Conservation (phyloP, 2,888 invertebrate genomes). For the Synergus itoensis region DNA sequence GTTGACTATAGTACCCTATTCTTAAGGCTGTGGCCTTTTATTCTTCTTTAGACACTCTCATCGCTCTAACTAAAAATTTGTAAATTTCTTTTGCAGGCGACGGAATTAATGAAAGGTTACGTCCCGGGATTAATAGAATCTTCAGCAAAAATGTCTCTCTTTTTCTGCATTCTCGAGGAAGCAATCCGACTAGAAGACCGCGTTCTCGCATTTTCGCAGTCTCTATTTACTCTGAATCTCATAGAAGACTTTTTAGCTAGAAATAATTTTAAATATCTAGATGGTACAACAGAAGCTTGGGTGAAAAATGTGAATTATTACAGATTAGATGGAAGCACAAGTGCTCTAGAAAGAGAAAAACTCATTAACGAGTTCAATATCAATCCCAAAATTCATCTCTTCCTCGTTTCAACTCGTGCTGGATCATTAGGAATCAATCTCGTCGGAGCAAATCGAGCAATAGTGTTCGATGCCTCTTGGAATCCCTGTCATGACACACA, state of each 20-base stretch:
- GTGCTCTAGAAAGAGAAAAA: slow-evolving; percentile 95
- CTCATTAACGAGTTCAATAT: slow-evolving; percentile 97
- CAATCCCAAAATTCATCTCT: slow-evolving; percentile 91
- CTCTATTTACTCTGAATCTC: slow-evolving; percentile 95
- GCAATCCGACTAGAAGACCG: slow-evolving; percentile 93
- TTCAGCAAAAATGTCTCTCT: slow-evolving; percentile 96
- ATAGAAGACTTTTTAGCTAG: slow-evolving; percentile 95
- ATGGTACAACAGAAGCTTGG: slow-evolving; percentile 88
- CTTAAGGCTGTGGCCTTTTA: no score
- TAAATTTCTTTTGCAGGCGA: slow-evolving; percentile 79
- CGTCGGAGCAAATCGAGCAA: slow-evolving; percentile 97
- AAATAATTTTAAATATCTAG: slow-evolving; percentile 80
- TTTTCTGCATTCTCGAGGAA: slow-evolving; percentile 94
- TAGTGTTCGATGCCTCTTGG: slow-evolving; percentile 99
- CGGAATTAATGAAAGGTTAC: slow-evolving; percentile 91
- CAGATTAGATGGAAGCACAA: slow-evolving; percentile 96
- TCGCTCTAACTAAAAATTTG: background rate
- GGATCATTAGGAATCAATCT: slow-evolving; percentile 98
- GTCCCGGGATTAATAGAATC: slow-evolving; percentile 93
- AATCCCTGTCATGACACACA: slow-evolving; percentile 99
- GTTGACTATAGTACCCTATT: no score
- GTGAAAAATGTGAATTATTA: slow-evolving; percentile 93
- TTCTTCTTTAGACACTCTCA: background rate
- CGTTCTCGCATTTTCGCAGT: slow-evolving; percentile 96
- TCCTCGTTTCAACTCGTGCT: slow-evolving; percentile 97